Evolutionary conservation across 2,888 invertebrate species (phyloP), one percentile per base, ranked within the genome.

Genomic region (Pharmacophagus antenor): DNA sequence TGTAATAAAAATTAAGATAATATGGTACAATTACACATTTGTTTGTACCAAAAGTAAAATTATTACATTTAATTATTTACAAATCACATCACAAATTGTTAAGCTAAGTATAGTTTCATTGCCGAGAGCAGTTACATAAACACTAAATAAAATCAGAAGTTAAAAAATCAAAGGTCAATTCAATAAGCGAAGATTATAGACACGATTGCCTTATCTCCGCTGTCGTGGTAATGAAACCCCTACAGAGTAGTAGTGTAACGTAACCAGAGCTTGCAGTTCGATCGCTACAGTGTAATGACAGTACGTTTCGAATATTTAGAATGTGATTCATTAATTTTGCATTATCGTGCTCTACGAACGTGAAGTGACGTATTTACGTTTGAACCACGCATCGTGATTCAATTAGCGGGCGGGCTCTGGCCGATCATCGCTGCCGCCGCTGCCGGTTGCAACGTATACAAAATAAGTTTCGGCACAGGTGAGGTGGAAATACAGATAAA

Each of bases 401-500:
- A 42, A 27, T 22, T 31, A 31, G 56, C 51, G 21, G 27, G 37
- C 18, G 31, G 42, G n/a, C n/a, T n/a, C n/a, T n/a, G n/a, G n/a
- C n/a, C n/a, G n/a, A n/a, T n/a, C n/a, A n/a, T n/a, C n/a, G n/a
- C n/a, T n/a, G n/a, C n/a, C n/a, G n/a, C n/a, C 31, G 31, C 15
- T 31, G 31, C 31, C 31, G 15, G 31, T 31, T 31, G 31, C 10
- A 31, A 31, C 15, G 31, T 12, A 31, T 31, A 3, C 15, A 31
- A 37, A 23, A 50, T 55, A 46, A 46, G 46, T 44, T 56, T 46
- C n/a, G 22, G 15, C 56, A 23, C 17, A 41, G 53, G 22, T 61
- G 56, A 61, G 49, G 70, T 64, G 63, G 62, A 66, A 63, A 70
- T 65, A 69, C 69, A 74, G 80, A 80, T 84, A 85, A 89, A 90